Evolutionary conservation across 1,140 invertebrate genomes (phyloP).

Genomic region (Brachionus asplanchnoidis): DNA sequence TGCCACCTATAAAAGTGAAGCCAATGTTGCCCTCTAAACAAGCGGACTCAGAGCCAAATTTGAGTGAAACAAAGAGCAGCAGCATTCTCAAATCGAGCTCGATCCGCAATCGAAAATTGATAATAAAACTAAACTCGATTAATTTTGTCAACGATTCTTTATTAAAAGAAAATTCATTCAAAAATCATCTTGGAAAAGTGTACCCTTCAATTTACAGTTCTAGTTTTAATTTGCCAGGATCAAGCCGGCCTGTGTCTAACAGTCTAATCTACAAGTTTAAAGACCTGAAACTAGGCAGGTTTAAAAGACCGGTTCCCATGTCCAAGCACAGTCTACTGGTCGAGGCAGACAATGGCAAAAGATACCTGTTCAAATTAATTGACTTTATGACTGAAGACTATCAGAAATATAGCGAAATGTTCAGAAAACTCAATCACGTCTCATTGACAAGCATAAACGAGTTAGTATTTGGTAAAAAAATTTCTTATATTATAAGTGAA

Average conservation of each 20-base stretch:
- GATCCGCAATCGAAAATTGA: background rate
- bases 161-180: background rate
- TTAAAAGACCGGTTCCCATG: background rate
- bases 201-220: background rate
- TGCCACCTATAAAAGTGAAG: background rate
- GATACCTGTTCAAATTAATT: background rate
- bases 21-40: background rate
- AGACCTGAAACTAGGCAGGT: background rate
- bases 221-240: background rate
- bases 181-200: background rate
- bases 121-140: constrained; percentile 14
- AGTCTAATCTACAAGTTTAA: background rate
- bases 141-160: background rate
- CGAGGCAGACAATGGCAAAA: background rate
- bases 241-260: background rate
- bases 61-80: background rate
- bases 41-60: background rate
- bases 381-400: background rate
- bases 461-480: background rate
- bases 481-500: background rate
- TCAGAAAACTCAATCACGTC: background rate
- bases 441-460: background rate
- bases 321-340: background rate
- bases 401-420: background rate
- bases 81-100: background rate